These are phyloP conservation scores for Sphinx pinastri DNA, from an alignment of 2,888 invertebrate genomes.

Conservation along the genomic window DNA sequence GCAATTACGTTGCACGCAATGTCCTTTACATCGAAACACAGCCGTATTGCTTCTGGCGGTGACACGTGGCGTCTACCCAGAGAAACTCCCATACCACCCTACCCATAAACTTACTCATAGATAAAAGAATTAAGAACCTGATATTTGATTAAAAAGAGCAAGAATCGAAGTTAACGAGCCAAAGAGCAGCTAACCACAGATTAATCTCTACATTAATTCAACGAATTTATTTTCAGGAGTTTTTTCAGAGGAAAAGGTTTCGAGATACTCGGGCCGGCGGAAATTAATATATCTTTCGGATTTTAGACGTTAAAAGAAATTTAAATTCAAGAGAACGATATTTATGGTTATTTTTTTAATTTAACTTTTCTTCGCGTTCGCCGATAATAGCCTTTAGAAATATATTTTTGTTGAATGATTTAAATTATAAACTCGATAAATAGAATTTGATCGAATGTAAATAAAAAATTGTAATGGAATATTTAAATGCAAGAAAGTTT, in stretches of 20 bases:
- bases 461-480: not conserved
- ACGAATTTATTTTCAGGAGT: slow-evolving; percentile 44
- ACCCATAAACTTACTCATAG: not conserved
- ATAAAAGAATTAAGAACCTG: slow-evolving; percentile 8
- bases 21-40: no score
- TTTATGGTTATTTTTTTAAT: not conserved
- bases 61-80: no score
- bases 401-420: no score
- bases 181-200: slow-evolving; percentile 36
- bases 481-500: not conserved
- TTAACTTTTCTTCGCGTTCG: not conserved
- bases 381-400: not conserved
- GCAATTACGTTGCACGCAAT: no score
- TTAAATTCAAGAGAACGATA: slow-evolving; percentile 2
- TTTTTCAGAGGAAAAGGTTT: slow-evolving; percentile 47
- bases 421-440: not conserved
- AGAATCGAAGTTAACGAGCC: slow-evolving; percentile 12
- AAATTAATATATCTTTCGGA: slow-evolving; percentile 54
- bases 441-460: not conserved
- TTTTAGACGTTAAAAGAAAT: slow-evolving; percentile 25
- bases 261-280: slow-evolving; percentile 48
- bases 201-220: slow-evolving; percentile 47
- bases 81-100: no score
- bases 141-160: slow-evolving; percentile 14
- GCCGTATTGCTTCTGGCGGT: no score